These are phyloP conservation scores for Aphelenchoides avenae DNA, from an alignment of 1,140 invertebrate genomes.

Conservation along the genomic window DNA sequence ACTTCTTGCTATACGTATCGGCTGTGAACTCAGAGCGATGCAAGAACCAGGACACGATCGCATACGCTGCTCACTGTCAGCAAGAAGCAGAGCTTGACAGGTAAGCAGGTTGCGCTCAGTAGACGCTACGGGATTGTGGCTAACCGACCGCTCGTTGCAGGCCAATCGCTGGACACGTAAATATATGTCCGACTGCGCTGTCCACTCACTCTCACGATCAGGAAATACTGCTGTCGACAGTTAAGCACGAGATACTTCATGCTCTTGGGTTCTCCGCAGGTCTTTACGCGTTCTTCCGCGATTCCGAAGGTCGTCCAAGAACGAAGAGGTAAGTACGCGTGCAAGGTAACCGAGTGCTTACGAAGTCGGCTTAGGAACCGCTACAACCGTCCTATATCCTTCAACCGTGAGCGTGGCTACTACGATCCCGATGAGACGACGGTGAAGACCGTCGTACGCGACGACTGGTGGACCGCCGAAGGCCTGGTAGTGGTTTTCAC, in stretches of 20 bases:
- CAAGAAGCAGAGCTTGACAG: conserved; percentile 72
- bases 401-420: conserved; percentile 60
- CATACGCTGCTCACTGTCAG: conserved; percentile 96
- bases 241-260: conserved; percentile 98
- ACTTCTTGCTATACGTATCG: conserved; percentile 92
- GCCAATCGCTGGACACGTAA: conserved; percentile 95
- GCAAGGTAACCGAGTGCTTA: too few relatives aligned
- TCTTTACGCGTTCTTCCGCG: conserved; percentile 55
- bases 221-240: conserved; percentile 85
- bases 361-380: conserved; percentile 59
- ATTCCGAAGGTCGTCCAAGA: conserved; percentile 32
- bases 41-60: conserved; percentile 80
- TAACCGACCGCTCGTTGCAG: conserved; percentile 65
- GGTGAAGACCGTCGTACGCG: conserved; percentile 73
- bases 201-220: conserved; percentile 85
- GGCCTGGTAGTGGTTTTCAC: conserved; percentile 65
- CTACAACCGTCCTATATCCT: conserved; percentile 43
- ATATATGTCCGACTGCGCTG: conserved; percentile 90
- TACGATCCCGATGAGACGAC: conserved; percentile 88
- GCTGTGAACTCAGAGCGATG: conserved; percentile 86
- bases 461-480: conserved; percentile 77
- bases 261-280: conserved; percentile 69
- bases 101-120: too few relatives aligned
- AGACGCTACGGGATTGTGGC: conserved; percentile 1
- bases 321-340: conserved; percentile 30